Evolutionary conservation across 2,797 vertebrate species (phyloP).

Genomic region (Danionella dracula): DNA sequence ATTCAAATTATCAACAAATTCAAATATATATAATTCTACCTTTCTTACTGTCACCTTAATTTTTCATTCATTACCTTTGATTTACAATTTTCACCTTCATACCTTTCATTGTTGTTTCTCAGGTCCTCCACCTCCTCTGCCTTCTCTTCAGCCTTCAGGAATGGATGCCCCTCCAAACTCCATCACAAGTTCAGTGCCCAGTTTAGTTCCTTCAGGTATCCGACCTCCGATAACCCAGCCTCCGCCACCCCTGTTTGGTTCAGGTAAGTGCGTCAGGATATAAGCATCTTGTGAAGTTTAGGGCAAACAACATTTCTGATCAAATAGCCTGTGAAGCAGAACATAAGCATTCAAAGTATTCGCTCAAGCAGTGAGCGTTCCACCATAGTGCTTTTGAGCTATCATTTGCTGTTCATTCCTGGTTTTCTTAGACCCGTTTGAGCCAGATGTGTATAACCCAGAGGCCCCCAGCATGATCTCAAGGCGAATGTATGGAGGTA

Average conservation of each 20-base stretch:
- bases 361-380: too few relatives aligned
- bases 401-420: neutral
- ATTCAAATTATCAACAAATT: too few relatives aligned
- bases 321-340: too few relatives aligned
- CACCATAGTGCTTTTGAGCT: too few relatives aligned
- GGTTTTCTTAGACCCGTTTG: constrained; percentile 75
- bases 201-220: constrained; percentile 91
- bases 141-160: constrained; percentile 85
- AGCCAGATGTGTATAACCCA: constrained; percentile 93
- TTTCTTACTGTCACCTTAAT: too few relatives aligned
- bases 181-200: constrained; percentile 91
- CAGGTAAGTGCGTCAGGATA: constrained; percentile 66
- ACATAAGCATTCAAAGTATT: too few relatives aligned
- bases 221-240: constrained; percentile 83
- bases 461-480: constrained; percentile 95
- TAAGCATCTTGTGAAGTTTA: neutral
- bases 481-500: constrained; percentile 87
- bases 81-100: too few relatives aligned
- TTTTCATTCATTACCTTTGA: too few relatives aligned
- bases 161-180: constrained; percentile 94
- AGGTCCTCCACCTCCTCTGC: constrained; percentile 94
- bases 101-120: neutral
- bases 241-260: constrained; percentile 78
- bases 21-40: too few relatives aligned
- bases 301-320: too few relatives aligned